phyloP scores from a whole-genome alignment of 2,797 vertebrate genomes.

The Eurystomus glaucurus region DNA sequence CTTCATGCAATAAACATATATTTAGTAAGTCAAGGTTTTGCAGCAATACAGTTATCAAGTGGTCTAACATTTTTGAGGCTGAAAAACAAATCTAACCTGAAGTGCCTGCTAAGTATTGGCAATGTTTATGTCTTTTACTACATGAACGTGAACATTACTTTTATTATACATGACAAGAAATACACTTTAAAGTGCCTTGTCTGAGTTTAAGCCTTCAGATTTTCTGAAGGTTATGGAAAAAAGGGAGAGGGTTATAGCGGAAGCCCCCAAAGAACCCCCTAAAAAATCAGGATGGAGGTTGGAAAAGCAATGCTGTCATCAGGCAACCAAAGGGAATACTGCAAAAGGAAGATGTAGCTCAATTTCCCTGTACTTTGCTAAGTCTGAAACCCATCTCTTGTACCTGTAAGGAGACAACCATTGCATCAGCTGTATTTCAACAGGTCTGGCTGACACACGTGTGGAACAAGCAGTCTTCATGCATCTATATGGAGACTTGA shows the following conservation, averaged over 20 bases:
- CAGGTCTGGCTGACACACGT: not conserved
- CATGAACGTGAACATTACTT: not conserved
- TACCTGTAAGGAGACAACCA: not conserved
- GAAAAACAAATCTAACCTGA: not conserved
- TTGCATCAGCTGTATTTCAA: not conserved
- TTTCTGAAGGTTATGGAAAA: not conserved
- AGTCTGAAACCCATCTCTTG: not conserved
- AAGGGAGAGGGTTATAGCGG: not conserved
- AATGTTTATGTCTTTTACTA: not conserved
- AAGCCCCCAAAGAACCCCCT: not conserved
- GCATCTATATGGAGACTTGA: not conserved
- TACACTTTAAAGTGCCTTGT: not conserved
- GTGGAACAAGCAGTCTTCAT: not conserved
- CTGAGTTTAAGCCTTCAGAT: not conserved
- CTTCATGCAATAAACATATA: not conserved
- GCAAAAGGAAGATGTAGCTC: not conserved
- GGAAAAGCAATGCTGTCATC: not conserved
- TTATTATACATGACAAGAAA: not conserved
- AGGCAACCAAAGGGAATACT: not conserved
- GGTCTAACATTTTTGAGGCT: not conserved
- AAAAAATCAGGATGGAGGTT: not conserved
- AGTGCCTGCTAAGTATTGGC: not conserved
- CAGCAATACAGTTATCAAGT: not conserved
- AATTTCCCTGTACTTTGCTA: not conserved
- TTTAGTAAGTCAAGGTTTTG: not conserved